These are phyloP conservation scores for Napeogenes inachia DNA, from an alignment of 2,888 invertebrate genomes.

Conservation along the genomic window DNA sequence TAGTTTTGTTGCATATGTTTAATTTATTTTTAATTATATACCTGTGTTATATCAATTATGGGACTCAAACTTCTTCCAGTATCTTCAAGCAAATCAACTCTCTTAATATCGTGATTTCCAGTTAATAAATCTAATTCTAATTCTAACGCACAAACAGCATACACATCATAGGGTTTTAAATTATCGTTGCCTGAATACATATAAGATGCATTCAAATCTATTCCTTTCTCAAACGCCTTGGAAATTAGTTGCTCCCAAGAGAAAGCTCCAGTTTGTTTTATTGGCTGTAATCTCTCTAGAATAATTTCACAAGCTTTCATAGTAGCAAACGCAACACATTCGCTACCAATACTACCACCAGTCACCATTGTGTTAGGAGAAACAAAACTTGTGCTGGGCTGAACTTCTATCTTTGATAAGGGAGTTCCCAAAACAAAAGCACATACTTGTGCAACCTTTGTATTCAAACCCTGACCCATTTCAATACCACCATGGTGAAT, in stretches of 20 bases:
- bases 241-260: constrained; percentile 78
- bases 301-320: constrained; percentile 81
- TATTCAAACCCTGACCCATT: constrained; percentile 89
- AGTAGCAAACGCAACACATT: constrained; percentile 77
- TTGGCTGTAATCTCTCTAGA: constrained; percentile 77
- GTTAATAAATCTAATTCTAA: constrained; percentile 87
- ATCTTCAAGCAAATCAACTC: constrained; percentile 86
- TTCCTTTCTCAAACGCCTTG: constrained; percentile 67
- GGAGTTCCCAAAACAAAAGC: constrained; percentile 84
- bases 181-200: constrained; percentile 73
- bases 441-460: constrained; percentile 87
- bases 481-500: constrained; percentile 83
- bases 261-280: constrained; percentile 71
- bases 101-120: constrained; percentile 81
- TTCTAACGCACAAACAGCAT: constrained; percentile 81
- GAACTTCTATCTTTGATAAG: constrained; percentile 79
- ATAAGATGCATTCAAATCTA: constrained; percentile 80
- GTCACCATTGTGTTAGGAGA: constrained; percentile 80
- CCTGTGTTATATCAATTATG: constrained; percentile 84
- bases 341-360: constrained; percentile 83
- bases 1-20: no score
- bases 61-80: constrained; percentile 85
- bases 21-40: constrained; percentile 30
- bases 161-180: constrained; percentile 79
- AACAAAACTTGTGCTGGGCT: constrained; percentile 77